Base-by-base conservation (phyloP, 2,113 vertebrate species). In the Hemibagrus wyckioides region DNA sequence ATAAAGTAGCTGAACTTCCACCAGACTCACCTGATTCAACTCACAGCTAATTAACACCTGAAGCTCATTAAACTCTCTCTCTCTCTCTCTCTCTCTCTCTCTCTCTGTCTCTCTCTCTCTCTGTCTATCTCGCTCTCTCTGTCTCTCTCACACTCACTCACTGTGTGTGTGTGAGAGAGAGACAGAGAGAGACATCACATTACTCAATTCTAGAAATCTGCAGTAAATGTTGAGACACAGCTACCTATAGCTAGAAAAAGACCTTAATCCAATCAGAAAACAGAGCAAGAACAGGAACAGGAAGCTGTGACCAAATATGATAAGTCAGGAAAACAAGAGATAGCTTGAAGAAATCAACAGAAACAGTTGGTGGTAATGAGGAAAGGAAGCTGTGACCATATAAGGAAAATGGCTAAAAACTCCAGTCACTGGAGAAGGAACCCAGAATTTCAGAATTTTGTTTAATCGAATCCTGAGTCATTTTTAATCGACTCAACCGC, bases 221-320 rank as follows among this genome's bases (percentile, higher is more conserved):
- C 73, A 48, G 44, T n/a, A 50, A 50, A 2, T 79, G 14, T 79
- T 79, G 3, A 2, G 15, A 54, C 30, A 54, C 50, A 21, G 0
- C 23, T n/a, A 28, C 14, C 25, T 1, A 0, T 17, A 54, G 1
- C 21, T 10, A 80, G n/a, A 21, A 80, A 54, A 54, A 33, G 41
- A 13, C 21, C 21, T 73, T 73, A 28, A 54, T 30, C 50, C 76
- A 54, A 54, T 79, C n/a, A 54, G 76, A 17, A 52, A 54, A 54
- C 30, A 77, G 44, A 30, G 25, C 2, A 2, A 50, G 9, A 52
- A 14, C 6, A n/a, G 4, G 44, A 56, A 36, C 52, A 80, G 77
- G 77, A 80, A 80, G 52, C 19, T 56, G 17, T 36, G 77, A 80
- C 52, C 30, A 80, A 56, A 57, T 80, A 80, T 56, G 77, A 52